Conservation (phyloP, 2,797 vertebrate species). For the Pristis pectinata region DNA sequence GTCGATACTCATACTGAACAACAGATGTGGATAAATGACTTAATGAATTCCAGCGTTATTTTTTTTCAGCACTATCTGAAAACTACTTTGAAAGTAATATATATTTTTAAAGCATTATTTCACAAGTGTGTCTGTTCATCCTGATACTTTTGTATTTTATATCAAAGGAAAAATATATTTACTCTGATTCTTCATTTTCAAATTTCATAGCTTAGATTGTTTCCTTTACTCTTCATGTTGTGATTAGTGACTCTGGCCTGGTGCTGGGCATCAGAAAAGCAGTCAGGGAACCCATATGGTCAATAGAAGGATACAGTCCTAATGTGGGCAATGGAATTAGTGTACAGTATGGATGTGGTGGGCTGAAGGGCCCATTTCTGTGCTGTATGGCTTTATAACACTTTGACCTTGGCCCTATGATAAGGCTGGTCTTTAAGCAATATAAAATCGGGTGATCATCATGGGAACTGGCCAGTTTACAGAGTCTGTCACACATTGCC, state of each 20-base stretch:
- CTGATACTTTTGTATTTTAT: not conserved
- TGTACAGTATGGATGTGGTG: too few relatives aligned
- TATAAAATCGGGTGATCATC: not conserved
- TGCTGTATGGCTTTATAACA: too few relatives aligned
- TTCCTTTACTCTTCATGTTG: not conserved
- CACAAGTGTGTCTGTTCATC: not conserved
- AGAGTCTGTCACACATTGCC: not conserved
- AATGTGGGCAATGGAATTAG: too few relatives aligned
- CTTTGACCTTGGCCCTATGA: too few relatives aligned
- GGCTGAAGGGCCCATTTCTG: too few relatives aligned
- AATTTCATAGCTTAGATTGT: not conserved
- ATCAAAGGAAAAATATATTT: not conserved
- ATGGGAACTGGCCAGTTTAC: not conserved
- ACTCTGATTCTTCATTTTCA: not conserved
- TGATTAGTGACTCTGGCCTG: too few relatives aligned
- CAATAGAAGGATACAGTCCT: too few relatives aligned
- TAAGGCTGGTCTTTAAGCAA: too few relatives aligned
- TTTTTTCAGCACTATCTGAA: not conserved
- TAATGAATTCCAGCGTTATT: not conserved
- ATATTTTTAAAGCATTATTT: not conserved
- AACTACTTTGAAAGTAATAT: not conserved
- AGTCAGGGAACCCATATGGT: too few relatives aligned
- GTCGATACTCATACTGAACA: not conserved
- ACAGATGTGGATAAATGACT: not conserved
- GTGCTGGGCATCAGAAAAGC: too few relatives aligned